Conservation (phyloP, 2,797 vertebrate species). For the Urophycis tenuis region DNA sequence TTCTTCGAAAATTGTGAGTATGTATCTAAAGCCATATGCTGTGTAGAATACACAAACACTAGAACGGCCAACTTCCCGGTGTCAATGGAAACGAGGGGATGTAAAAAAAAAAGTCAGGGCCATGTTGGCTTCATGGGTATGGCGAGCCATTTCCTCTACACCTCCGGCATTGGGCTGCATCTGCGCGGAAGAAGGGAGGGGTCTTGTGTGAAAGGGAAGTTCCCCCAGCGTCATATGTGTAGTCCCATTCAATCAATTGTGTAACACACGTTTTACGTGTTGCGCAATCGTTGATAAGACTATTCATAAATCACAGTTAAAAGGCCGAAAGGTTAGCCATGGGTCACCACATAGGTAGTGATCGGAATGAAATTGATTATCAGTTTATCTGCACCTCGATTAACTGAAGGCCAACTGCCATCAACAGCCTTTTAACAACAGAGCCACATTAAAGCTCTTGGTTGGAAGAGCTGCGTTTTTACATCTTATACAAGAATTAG, state of each 20-base stretch:
- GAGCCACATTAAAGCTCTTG: not conserved
- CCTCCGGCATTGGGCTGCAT: slow-evolving; percentile 35
- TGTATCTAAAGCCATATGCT: slow-evolving; percentile 34
- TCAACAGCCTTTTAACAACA: not conserved
- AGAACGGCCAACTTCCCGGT: not conserved
- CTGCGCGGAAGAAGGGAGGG: slow-evolving; percentile 50
- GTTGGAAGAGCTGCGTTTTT: not conserved
- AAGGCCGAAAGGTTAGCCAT: slow-evolving; percentile 9
- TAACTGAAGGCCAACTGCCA: not conserved
- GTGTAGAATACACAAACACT: slow-evolving; percentile 51
- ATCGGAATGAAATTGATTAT: not conserved
- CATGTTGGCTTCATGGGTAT: slow-evolving; percentile 48
- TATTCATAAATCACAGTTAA: slow-evolving; percentile 20
- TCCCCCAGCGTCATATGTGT: slow-evolving; percentile 36
- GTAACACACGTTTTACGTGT: slow-evolving; percentile 39
- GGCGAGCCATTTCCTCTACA: slow-evolving; percentile 38
- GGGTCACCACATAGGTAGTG: slow-evolving; percentile 10
- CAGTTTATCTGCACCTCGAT: slow-evolving; percentile 7
- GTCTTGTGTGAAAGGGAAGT: slow-evolving; percentile 35
- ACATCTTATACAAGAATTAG: not conserved
- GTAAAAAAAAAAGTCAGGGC: slow-evolving; percentile 17
- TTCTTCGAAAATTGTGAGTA: slow-evolving; percentile 48
- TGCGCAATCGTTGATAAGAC: slow-evolving; percentile 30
- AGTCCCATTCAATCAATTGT: slow-evolving; percentile 34
- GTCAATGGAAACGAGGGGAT: not conserved